phyloP scores from a whole-genome alignment of 2,113 vertebrate genomes.

The Syngnathus floridae region DNA sequence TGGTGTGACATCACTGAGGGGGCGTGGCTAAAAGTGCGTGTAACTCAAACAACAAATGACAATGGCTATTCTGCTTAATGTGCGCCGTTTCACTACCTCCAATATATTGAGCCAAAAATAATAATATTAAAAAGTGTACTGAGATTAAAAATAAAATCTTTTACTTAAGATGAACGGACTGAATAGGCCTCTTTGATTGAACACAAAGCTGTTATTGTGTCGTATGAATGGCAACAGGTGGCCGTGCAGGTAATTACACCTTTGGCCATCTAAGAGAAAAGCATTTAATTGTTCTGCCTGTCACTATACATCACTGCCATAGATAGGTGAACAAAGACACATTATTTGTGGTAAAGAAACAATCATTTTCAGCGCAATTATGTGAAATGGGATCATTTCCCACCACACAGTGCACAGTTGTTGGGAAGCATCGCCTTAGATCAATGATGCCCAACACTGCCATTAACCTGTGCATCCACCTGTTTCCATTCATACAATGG shows the following conservation, averaged over 20 bases:
- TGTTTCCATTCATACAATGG: background rate
- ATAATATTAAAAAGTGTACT: too few relatives aligned
- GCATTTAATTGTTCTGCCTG: too few relatives aligned
- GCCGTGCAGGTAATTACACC: conserved; percentile 1
- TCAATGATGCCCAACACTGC: background rate
- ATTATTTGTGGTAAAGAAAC: background rate
- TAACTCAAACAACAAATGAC: background rate
- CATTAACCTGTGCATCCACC: background rate
- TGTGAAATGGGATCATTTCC: background rate
- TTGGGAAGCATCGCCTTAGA: background rate
- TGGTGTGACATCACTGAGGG: conserved; percentile 1
- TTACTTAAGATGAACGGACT: background rate
- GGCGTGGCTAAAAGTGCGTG: background rate
- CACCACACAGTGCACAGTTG: background rate
- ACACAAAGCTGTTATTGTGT: background rate
- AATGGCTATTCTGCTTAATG: background rate
- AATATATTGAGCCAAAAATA: background rate
- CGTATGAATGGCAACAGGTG: background rate
- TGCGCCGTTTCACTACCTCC: background rate
- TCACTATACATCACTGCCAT: background rate
- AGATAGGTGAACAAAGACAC: conserved; percentile 2
- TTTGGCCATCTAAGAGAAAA: background rate
- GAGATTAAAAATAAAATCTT: too few relatives aligned
- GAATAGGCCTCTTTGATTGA: background rate
- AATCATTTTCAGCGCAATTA: background rate